Evolutionary conservation across 2,797 vertebrate species (phyloP).

Genomic region (Paedocypris micromegethes): DNA sequence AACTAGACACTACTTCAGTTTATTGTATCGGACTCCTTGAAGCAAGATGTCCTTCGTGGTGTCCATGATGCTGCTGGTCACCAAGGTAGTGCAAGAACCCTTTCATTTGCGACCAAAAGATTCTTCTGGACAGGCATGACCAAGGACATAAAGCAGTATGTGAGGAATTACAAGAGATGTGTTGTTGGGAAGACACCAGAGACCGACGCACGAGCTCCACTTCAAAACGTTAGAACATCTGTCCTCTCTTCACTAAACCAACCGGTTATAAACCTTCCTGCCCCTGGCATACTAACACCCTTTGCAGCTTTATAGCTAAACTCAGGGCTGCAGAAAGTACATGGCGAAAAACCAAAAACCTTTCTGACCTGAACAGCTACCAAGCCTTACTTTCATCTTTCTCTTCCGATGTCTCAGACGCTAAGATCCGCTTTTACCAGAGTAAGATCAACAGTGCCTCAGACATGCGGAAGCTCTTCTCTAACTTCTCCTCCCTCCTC

Average conservation of each 20-base stretch:
- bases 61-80: conserved; percentile 23
- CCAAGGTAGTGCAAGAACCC: conserved; percentile 9
- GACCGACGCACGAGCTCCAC: conserved; percentile 7
- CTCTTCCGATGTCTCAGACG: too few species aligned
- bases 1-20: conserved; percentile 9
- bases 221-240: neutral
- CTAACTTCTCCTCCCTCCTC: too few species aligned
- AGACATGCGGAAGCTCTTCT: too few species aligned
- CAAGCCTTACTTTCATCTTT: too few species aligned
- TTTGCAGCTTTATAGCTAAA: too few species aligned
- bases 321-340: too few species aligned
- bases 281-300: too few species aligned
- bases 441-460: too few species aligned
- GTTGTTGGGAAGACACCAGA: conserved; percentile 38
- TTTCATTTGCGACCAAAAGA: conserved; percentile 6
- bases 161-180: conserved; percentile 1
- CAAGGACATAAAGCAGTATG: neutral
- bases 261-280: too few species aligned
- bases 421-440: too few species aligned
- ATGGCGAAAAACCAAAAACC: too few species aligned
- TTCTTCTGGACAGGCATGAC: conserved; percentile 27
- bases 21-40: conserved; percentile 10
- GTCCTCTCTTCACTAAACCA: neutral
- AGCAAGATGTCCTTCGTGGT: conserved; percentile 14
- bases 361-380: too few species aligned